Conservation (phyloP, 1,140 invertebrate genomes). For the Drosophila pectinifera region DNA sequence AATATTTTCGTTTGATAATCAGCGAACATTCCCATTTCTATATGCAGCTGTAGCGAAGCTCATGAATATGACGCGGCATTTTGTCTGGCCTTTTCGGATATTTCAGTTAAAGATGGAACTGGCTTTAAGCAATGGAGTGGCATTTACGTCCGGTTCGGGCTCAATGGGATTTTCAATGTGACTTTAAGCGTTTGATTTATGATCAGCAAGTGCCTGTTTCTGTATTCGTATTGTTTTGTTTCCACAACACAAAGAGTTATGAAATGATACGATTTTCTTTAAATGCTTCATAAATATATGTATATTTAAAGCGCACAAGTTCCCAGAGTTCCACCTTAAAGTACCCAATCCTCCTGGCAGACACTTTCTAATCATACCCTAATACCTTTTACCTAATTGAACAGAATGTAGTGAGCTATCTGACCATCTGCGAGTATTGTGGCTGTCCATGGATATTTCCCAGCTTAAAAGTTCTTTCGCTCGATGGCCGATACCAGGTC, state of each 20-base stretch:
- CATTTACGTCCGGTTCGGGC: slow-evolving; percentile 25
- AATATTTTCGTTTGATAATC: slow-evolving; percentile 74
- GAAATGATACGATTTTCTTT: background rate
- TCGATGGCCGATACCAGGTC: slow-evolving; percentile 16
- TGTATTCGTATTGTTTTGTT: background rate
- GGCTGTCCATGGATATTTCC: slow-evolving; percentile 28
- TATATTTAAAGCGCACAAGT: background rate
- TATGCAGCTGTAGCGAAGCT: slow-evolving; percentile 52
- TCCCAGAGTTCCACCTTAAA: slow-evolving; percentile 1
- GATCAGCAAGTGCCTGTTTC: background rate
- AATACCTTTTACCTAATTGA: slow-evolving; percentile 71
- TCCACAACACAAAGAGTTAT: background rate
- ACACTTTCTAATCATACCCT: slow-evolving; percentile 19
- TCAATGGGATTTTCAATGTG: slow-evolving; percentile 7
- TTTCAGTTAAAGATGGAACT: slow-evolving; percentile 44
- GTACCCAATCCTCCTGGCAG: background rate
- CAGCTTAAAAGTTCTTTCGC: slow-evolving; percentile 54
- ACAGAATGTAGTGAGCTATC: slow-evolving; percentile 38
- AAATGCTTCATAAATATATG: background rate
- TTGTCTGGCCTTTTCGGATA: slow-evolving; percentile 17
- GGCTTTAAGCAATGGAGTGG: slow-evolving; percentile 26
- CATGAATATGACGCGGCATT: slow-evolving; percentile 66
- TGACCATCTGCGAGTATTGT: slow-evolving; percentile 33
- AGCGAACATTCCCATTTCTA: slow-evolving; percentile 63
- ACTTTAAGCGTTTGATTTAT: slow-evolving; percentile 21